Evolutionary conservation across 1,140 invertebrate species (phyloP), one percentile per base, ranked within the genome.

Genomic region (Paraescarpia echinospica): DNA sequence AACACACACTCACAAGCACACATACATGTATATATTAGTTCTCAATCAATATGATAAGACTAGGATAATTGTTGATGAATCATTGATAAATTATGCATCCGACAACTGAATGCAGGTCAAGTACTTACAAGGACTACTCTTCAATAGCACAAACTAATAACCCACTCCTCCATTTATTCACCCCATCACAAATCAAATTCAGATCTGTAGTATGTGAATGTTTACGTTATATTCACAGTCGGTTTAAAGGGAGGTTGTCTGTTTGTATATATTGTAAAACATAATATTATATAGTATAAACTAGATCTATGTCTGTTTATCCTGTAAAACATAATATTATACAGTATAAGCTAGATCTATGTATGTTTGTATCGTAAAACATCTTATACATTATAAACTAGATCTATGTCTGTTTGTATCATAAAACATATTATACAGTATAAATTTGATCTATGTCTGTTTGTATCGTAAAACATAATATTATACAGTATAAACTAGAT

Each of bases 31-130:
- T 31, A 77, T 77, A 77, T 77, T 77, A 77, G 22, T 77, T 77
- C 59, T 77, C 59, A 77, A 77, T 77, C 59, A 77, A 77, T 77
- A 77, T 77, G 59, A 77, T 27, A 77, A 77, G 59, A 77, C 59
- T 77, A 77, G 59, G 59, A 77, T 27, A 77, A 31, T 77, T 77
- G 59, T 77, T 77, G 22, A 77, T 77, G 59, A 77, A 77, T 77
- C 22, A 77, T 27, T 77, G 59, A 77, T 77, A 77, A 41, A 77
- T 77, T 77, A 77, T 31, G 59, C 59, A 77, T 77, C 27, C 59
- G 27, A 77, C 59, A 2, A 77, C 9, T 27, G 59, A 77, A 18
- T 77, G 4, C 59, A 0, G 9, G 59, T 77, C 59, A 77, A 77
- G 2, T 12, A 22, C 27, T 77, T 77, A 41, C 4, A 4, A 41